A percentile compares a stretch with the other conserved stretches of the same genome.
phyloP scores from a whole-genome alignment of 1,140 invertebrate species.

The Vanessa tameamea region DNA sequence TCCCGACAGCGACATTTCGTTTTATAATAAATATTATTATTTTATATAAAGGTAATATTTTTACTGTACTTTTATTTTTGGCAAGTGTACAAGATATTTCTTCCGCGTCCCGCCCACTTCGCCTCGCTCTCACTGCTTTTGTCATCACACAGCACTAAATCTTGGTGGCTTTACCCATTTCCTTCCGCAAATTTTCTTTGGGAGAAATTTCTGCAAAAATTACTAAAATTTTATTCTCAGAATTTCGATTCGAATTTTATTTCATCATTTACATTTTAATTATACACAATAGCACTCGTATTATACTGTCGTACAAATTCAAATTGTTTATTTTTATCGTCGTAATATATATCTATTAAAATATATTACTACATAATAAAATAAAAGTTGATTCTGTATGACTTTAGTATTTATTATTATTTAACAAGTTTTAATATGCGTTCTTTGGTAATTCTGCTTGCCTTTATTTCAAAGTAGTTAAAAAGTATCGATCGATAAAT shows the following conservation, averaged over 20 bases:
- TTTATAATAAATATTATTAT: neutral
- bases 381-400: too few species aligned
- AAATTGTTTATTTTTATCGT: too few species aligned
- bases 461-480: too few species aligned
- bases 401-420: too few species aligned
- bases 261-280: constrained; percentile 12
- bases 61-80: constrained; percentile 27
- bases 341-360: too few species aligned
- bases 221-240: constrained; percentile 15
- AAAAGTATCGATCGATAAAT: too few species aligned
- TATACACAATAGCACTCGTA: neutral
- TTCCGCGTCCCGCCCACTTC: constrained; percentile 28
- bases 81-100: constrained; percentile 35
- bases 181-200: constrained; percentile 35
- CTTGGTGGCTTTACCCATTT: constrained; percentile 35
- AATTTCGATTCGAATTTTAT: constrained; percentile 16
- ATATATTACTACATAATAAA: too few species aligned
- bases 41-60: constrained; percentile 16
- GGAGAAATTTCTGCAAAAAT: constrained; percentile 25
- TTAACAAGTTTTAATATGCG: too few species aligned
- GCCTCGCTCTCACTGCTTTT: constrained; percentile 34
- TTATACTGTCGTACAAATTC: too few species aligned
- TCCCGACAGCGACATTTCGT: neutral
- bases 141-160: constrained; percentile 37
- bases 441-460: too few species aligned